Conservation (phyloP, 2,113 vertebrate genomes). For the Tachycineta bicolor region DNA sequence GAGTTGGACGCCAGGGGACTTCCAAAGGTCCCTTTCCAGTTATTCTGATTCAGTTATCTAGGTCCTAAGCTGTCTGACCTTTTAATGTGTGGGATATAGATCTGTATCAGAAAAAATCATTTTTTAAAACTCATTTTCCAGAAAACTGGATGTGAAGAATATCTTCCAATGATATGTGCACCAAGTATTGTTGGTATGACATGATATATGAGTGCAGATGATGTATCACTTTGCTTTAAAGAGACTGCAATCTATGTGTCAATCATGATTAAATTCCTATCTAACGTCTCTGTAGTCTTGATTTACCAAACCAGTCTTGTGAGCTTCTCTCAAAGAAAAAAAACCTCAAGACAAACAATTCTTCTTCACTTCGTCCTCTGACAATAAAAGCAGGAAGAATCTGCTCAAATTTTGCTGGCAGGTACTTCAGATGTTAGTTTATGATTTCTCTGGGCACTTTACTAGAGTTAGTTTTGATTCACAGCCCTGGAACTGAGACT, state of each 20-base stretch:
- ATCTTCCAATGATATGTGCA: background rate
- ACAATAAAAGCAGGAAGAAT: background rate
- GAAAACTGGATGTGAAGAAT: background rate
- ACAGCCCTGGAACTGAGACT: background rate
- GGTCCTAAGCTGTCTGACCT: background rate
- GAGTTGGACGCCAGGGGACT: background rate
- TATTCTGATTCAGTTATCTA: background rate
- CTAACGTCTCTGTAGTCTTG: background rate
- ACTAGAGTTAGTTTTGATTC: background rate
- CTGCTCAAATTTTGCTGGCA: background rate
- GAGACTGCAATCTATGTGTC: constrained; percentile 9
- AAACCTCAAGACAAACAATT: background rate
- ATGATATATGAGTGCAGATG: background rate
- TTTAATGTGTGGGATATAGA: background rate
- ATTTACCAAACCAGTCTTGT: background rate
- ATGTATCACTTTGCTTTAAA: constrained; percentile 23
- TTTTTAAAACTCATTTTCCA: background rate
- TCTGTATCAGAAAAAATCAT: background rate
- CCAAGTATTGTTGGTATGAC: background rate
- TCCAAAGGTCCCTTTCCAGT: background rate
- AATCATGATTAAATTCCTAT: constrained; percentile 19
- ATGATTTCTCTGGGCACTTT: background rate
- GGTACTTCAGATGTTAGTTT: background rate
- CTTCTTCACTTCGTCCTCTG: background rate
- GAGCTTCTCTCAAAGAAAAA: background rate